phyloP scores from a whole-genome alignment of 1,140 invertebrate genomes.

The Aricia agestis region DNA sequence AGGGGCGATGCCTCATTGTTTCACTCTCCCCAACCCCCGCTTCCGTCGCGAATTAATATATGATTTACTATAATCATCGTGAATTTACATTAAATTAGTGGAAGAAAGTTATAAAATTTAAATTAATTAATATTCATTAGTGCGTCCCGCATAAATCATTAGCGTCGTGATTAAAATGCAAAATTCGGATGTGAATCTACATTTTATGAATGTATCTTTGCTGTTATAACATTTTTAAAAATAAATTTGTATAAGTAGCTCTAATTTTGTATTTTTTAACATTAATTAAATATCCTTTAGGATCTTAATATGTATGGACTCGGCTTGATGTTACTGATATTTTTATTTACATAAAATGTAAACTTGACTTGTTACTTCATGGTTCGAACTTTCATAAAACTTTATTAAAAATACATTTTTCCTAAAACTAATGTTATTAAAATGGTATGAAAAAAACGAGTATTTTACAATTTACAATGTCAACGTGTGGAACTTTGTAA shows the following conservation, averaged over 20 bases:
- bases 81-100: slow-evolving; percentile 10
- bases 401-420: too few relatives aligned
- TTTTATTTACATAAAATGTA: too few relatives aligned
- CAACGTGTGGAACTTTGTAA: background rate
- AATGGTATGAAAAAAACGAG: too few relatives aligned
- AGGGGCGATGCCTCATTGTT: slow-evolving; percentile 60
- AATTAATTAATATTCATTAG: background rate
- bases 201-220: background rate
- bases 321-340: too few relatives aligned
- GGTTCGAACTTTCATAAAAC: too few relatives aligned
- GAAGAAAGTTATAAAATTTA: background rate
- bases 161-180: background rate
- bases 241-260: too few relatives aligned
- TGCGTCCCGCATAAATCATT: background rate
- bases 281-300: too few relatives aligned
- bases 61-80: slow-evolving; percentile 13
- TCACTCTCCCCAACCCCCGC: slow-evolving; percentile 38
- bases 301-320: too few relatives aligned
- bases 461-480: background rate
- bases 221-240: too few relatives aligned
- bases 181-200: background rate
- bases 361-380: too few relatives aligned
- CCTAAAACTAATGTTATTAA: too few relatives aligned
- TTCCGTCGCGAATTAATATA: slow-evolving; percentile 22
- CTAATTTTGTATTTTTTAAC: too few relatives aligned